Conservation (phyloP, 2,797 vertebrate species). For the Tadarida brasiliensis region DNA sequence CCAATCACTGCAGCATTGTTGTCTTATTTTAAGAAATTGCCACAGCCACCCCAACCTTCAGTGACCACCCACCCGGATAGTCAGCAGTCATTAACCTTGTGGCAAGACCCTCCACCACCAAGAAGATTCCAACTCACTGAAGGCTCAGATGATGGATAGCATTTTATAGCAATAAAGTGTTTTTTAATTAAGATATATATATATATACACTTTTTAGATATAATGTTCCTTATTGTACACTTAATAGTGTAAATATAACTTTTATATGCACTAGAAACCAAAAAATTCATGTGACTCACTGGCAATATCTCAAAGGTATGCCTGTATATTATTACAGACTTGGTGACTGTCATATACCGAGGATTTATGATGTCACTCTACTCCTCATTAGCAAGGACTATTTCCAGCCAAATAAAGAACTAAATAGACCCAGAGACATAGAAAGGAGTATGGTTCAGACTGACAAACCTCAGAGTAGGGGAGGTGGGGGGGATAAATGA, state of each 20-base stretch:
- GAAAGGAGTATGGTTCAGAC: no score
- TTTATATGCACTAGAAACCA: not conserved
- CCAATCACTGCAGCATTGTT: not conserved
- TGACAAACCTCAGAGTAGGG: no score
- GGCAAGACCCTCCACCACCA: not conserved
- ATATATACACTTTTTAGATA: not conserved
- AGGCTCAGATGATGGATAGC: not conserved
- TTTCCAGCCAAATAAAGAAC: not conserved
- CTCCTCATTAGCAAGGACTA: constrained; percentile 28
- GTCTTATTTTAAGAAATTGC: not conserved
- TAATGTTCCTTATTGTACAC: not conserved
- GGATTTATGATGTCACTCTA: constrained; percentile 15
- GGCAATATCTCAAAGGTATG: not conserved
- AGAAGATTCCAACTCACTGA: not conserved
- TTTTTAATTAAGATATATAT: not conserved
- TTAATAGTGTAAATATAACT: not conserved
- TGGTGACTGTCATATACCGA: not conserved
- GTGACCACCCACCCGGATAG: not conserved
- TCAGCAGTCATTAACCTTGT: not conserved
- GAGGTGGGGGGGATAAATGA: no score
- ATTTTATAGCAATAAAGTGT: not conserved
- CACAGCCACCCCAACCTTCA: not conserved
- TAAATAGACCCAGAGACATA: not conserved
- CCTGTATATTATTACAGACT: not conserved
- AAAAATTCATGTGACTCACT: not conserved